Evolutionary conservation across 1,140 invertebrate species (phyloP), one percentile per base, ranked within the genome.

Genomic region (Sitophilus oryzae): DNA sequence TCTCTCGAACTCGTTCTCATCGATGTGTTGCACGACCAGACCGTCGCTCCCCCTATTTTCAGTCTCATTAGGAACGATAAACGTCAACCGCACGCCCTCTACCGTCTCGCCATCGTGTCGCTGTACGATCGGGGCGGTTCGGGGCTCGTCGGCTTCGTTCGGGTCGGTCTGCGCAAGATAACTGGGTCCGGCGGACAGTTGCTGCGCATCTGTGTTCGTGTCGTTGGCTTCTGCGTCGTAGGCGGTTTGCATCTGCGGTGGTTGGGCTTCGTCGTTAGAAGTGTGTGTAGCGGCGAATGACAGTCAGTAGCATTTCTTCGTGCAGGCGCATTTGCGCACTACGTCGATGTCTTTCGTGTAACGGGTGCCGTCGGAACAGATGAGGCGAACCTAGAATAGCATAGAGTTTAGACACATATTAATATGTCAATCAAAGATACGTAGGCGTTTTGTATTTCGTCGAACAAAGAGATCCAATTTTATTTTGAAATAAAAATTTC

Each of bases 341-440:
- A 98, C 89, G 68, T 96, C 91, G 66, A 98, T 85, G 70, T 96
- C 89, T 80, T 94, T 93, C 69, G 91, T 91, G 79, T 93, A 96
- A 43, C 89, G 86, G 51, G 85, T 89, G 43, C 93, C 93, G 72
- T 97, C 87, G 61, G 84, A 82, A 76, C 95, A 98, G 65, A 93
- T 86, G 53, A 97, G 80, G 58, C 92, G 88, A 52, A 88, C 82
- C 85, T 88, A 72, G 11, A 60, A 62, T 51, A 56, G 60, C 48
- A 18, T 10, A 14, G 47, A 30, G 38, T 54, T 10, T 21, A 9
- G 5, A 15, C n/a, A 16, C 52, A 15, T 45, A 44, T 41, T 44
- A 37, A 10, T n/a, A n/a, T n/a, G n/a, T n/a, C n/a, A n/a, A n/a
- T n/a, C n/a, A n/a, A n/a, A n/a, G n/a, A n/a, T n/a, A n/a, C n/a